Percentiles rank a stretch among this genome's conserved stretches.
phyloP scores from a whole-genome alignment of 2,113 vertebrate genomes.

The Neopipo cinnamomea region DNA sequence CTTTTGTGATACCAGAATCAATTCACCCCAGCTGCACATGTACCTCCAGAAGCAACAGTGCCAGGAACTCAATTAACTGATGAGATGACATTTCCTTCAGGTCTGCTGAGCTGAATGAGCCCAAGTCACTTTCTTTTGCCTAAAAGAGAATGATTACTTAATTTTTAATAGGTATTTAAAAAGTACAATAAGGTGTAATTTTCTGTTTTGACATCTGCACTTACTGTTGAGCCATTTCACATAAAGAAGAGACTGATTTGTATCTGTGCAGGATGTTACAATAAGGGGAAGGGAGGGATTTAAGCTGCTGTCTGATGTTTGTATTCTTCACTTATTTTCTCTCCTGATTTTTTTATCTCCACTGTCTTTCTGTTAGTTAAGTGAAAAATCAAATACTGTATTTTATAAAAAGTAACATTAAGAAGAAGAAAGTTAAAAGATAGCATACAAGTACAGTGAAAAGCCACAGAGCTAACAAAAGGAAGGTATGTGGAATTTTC shows the following conservation, averaged over 20 bases:
- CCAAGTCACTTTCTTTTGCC: constrained; percentile 86
- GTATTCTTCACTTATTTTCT: neutral
- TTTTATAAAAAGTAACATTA: neutral
- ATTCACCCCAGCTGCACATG: neutral
- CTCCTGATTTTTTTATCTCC: neutral
- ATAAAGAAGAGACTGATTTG: neutral
- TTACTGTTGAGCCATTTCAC: neutral
- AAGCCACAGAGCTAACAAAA: neutral
- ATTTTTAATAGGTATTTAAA: neutral
- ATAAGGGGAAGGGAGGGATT: neutral
- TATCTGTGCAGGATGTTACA: neutral
- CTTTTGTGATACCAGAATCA: neutral
- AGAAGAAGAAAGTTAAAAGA: neutral
- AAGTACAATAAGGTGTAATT: neutral
- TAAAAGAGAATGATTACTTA: constrained; percentile 6
- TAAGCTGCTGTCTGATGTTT: neutral
- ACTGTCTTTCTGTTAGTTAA: neutral
- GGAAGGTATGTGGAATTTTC: neutral
- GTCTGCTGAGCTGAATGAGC: constrained; percentile 79
- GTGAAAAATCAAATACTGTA: neutral
- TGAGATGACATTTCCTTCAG: constrained; percentile 86
- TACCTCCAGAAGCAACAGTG: constrained; percentile 87
- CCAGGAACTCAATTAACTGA: constrained; percentile 91
- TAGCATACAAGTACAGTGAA: neutral
- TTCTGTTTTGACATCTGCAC: neutral